Evolutionary conservation across 2,797 vertebrate species (phyloP), one percentile per base, ranked within the genome.

Genomic region (Silurus lanzhouensis): DNA sequence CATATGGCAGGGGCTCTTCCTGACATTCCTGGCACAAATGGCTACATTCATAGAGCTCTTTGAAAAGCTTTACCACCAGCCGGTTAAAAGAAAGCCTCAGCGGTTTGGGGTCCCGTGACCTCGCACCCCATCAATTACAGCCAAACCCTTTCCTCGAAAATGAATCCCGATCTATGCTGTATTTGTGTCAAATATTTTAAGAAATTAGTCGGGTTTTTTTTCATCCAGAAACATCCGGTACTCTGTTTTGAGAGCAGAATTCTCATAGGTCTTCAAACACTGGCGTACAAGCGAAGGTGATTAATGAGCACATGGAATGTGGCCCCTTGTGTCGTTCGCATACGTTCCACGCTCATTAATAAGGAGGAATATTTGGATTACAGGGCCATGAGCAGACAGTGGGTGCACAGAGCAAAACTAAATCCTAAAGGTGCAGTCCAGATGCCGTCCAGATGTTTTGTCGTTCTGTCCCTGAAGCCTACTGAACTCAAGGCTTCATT

Each of bases 401-500:
- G 76, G 81, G 58, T 38, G 82, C 86, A 25, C 70, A 72, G 84
- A 75, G 84, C 74, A 72, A 86, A 87, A 86, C 72, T 91, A 86
- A 92, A 92, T 91, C 92, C 89, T 89, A 88, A 92, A 81, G 90
- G 91, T 83, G 82, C 80, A 58, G 85, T 84, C 78, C 72, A 84
- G 84, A 19, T 87, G 86, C 90, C 38, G 85, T 87, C 89, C 91
- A 92, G 91, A 92, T 92, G 90, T 90, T 89, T 31, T 63, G 83
- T 31, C 70, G 81, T 84, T 81, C 79, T 86, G 90, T 89, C 89
- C 82, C 85, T 64, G 48, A 83, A 88, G 83, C 80, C 88, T 86
- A 83, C 84, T 85, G 79, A 85, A 85, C 82, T 31, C 84, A 63
- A 89, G 83, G 86, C 88, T 86, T 82, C 85, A 22, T 6, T 88